Evolutionary conservation across 2,888 invertebrate genomes (phyloP).

Genomic region (Sinhomidia bicolor): DNA sequence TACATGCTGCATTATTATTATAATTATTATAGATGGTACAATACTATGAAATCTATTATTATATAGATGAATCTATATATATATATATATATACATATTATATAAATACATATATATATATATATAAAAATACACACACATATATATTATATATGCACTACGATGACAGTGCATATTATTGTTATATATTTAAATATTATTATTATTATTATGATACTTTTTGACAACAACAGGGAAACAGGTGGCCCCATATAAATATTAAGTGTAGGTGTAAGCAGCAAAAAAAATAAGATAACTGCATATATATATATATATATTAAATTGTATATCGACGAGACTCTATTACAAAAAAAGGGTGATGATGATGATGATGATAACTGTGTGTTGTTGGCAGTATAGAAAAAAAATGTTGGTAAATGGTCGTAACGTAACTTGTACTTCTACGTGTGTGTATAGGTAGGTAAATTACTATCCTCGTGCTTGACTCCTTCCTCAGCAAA

Average conservation of each 20-base stretch:
- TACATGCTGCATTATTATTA: constrained; percentile 1
- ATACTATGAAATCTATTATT: constrained; percentile 2
- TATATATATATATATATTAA: constrained; percentile 11
- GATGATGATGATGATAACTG: too few species aligned
- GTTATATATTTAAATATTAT: constrained; percentile 37
- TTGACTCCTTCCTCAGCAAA: neutral
- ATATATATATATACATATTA: neutral
- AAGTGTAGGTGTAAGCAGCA: neutral
- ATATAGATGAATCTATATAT: neutral
- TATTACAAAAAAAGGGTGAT: constrained; percentile 1
- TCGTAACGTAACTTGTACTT: too few species aligned
- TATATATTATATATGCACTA: constrained; percentile 30
- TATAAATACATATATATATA: too few species aligned
- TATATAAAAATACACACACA: neutral
- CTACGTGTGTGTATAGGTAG: too few species aligned
- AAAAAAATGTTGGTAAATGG: constrained; percentile 3
- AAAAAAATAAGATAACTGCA: neutral
- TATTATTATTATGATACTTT: constrained; percentile 45
- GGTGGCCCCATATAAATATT: constrained; percentile 62
- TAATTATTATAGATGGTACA: neutral
- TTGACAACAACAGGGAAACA: constrained; percentile 73
- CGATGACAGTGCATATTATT: constrained; percentile 55
- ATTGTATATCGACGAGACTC: constrained; percentile 18
- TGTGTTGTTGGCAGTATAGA: neutral
- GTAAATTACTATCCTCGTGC: neutral